These are phyloP conservation scores for Charaxes varanes DNA, from an alignment of 1,140 invertebrate genomes.

Conservation along the genomic window DNA sequence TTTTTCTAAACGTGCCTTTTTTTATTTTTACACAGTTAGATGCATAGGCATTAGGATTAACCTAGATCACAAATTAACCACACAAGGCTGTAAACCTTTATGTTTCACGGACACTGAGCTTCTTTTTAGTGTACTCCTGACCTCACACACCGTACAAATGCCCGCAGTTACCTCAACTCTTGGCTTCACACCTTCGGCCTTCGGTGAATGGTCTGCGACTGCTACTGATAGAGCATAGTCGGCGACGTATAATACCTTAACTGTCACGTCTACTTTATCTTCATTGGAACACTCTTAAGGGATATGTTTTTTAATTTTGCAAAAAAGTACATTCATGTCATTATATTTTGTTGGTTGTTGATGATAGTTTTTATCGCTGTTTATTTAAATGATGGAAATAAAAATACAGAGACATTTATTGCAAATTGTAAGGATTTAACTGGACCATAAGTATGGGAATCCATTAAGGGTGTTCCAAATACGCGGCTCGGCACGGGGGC, in stretches of 20 bases:
- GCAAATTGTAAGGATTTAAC: neutral
- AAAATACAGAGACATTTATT: too few relatives aligned
- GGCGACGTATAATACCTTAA: slow-evolving; percentile 54
- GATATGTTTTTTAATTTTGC: too few relatives aligned
- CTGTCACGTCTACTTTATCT: slow-evolving; percentile 46
- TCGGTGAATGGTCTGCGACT: slow-evolving; percentile 57
- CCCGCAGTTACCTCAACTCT: slow-evolving; percentile 73
- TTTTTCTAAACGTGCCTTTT: slow-evolving; percentile 64
- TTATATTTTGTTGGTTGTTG: too few relatives aligned
- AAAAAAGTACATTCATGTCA: too few relatives aligned
- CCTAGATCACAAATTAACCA: slow-evolving; percentile 70
- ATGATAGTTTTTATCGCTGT: too few relatives aligned
- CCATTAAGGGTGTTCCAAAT: slow-evolving; percentile 54
- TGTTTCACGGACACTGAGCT: slow-evolving; percentile 70
- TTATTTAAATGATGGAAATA: too few relatives aligned
- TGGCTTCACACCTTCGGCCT: slow-evolving; percentile 70
- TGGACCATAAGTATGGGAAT: slow-evolving; percentile 12
- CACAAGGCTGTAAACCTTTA: slow-evolving; percentile 68
- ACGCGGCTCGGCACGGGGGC: slow-evolving; percentile 54
- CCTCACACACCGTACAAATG: slow-evolving; percentile 71
- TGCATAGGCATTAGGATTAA: slow-evolving; percentile 70
- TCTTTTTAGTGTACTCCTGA: slow-evolving; percentile 72
- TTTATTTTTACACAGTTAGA: slow-evolving; percentile 67
- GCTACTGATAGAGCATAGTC: slow-evolving; percentile 48
- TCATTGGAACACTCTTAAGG: slow-evolving; percentile 54